These are phyloP conservation scores for Eupeodes luniger DNA, from an alignment of 2,888 invertebrate genomes.

Conservation along the genomic window DNA sequence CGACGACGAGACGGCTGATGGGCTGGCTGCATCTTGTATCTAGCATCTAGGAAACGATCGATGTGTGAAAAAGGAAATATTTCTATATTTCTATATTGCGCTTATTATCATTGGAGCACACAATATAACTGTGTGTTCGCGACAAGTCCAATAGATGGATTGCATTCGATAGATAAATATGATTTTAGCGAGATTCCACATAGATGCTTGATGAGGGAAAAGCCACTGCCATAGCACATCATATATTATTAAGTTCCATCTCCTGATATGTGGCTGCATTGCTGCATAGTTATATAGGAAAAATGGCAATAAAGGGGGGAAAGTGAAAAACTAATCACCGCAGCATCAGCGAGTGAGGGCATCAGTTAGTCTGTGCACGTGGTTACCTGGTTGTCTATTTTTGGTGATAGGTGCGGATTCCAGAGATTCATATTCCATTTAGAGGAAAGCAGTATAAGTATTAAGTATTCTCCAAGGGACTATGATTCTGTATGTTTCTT, in stretches of 20 bases:
- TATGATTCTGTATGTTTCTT: conserved; percentile 54
- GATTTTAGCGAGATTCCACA: conserved; percentile 33
- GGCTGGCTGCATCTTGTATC: background rate
- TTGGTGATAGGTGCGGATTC: conserved; percentile 74
- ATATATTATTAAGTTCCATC: background rate
- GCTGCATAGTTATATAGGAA: background rate
- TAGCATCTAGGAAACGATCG: conserved; percentile 69
- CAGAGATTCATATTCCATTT: conserved; percentile 70
- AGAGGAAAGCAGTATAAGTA: conserved; percentile 46
- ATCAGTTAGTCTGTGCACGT: conserved; percentile 70
- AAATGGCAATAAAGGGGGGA: conserved; percentile 55
- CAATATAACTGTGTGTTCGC: conserved; percentile 60
- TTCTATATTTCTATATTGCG: conserved; percentile 72
- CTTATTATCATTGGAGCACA: conserved; percentile 66
- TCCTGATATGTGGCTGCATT: background rate
- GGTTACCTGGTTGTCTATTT: conserved; percentile 76
- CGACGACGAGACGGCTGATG: background rate
- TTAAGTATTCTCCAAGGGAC: conserved; percentile 65
- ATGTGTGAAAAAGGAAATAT: conserved; percentile 76
- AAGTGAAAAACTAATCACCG: conserved; percentile 75
- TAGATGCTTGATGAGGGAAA: conserved; percentile 23
- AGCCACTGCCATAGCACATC: background rate
- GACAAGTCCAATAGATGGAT: conserved; percentile 53
- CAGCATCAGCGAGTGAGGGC: conserved; percentile 31
- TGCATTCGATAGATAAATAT: conserved; percentile 41